Base-by-base conservation (phyloP, 2,113 vertebrate genomes). In the Ophiodon elongatus region DNA sequence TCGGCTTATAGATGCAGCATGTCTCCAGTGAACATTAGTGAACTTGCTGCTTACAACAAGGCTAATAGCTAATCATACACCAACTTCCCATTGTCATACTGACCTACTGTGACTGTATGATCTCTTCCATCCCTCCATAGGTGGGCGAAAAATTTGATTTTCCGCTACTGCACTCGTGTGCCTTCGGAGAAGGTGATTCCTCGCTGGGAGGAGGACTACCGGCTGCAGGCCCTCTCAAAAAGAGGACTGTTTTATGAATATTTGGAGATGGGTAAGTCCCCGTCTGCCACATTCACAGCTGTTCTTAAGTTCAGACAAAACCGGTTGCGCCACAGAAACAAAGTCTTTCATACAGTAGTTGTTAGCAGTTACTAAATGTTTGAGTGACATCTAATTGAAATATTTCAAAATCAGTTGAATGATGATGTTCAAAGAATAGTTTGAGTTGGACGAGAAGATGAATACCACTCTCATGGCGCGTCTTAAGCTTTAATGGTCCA, bases 241-340 rank as follows among this genome's bases (percentile, higher is more conserved):
- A 93, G 97, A 41, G 98, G 98, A 60, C 90, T 98, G 10, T 98
- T 99, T 91, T 96, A 98, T 85, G 97, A 99, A 73, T 99, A 99
- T 56, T 97, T 99, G 59, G 98, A 99, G 94, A 99, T 99, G 97
- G 98, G 98, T 99, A 94, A 95, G 96, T 52, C 45, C 9, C n/a
- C 6, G n/a, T 27, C 67, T 63, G 29, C 10, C 33, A 43, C 21
- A 35, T 19, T 25, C 23, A 10, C 0, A 10, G n/a, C 41, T 33
- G 27, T 33, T 56, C 25, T 41, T 31, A 39, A 25, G n/a, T 54
- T 14, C 23, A 63, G 62, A 27, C 21, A 37, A 54, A 79, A 70
- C 43, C 35, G 57, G 41, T 62, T 71, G n/a, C 31, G 21, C 39
- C 41, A 79, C 41, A 37, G 39, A 57, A 72, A 29, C 23, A 19